Conservation (phyloP, 2,797 vertebrate species). For the Eospalax fontanierii region DNA sequence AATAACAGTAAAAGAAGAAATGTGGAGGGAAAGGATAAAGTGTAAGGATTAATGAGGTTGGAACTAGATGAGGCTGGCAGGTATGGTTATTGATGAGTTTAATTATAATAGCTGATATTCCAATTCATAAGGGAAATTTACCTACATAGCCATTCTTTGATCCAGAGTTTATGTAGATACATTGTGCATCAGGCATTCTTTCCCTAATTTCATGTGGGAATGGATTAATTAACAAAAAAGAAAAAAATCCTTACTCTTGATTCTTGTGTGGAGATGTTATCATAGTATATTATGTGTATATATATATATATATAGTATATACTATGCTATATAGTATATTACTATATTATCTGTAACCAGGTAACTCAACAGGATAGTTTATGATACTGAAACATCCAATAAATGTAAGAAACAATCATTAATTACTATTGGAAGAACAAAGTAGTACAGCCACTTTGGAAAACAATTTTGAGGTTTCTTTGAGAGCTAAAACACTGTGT, state of each 20-base stretch:
- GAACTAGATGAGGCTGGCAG: background rate
- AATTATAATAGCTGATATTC: background rate
- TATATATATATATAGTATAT: too few relatives aligned
- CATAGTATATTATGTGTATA: background rate
- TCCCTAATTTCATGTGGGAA: background rate
- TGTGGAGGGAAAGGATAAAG: background rate
- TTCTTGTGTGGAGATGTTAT: background rate
- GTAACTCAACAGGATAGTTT: slow-evolving; percentile 10
- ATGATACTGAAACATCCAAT: background rate
- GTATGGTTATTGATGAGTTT: background rate
- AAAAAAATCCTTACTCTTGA: background rate
- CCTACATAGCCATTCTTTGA: background rate
- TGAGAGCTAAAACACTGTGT: background rate
- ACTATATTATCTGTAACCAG: background rate
- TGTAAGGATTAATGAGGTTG: background rate
- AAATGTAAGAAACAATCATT: background rate
- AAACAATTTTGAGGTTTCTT: background rate
- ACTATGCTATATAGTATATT: too few relatives aligned
- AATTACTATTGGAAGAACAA: background rate
- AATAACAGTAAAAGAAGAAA: background rate
- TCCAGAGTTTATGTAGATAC: too few relatives aligned
- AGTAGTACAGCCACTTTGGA: background rate
- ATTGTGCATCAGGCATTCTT: background rate
- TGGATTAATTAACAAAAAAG: background rate
- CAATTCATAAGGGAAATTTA: background rate